Base-by-base conservation (phyloP, 2,797 vertebrate species). In the Carapus acus region DNA sequence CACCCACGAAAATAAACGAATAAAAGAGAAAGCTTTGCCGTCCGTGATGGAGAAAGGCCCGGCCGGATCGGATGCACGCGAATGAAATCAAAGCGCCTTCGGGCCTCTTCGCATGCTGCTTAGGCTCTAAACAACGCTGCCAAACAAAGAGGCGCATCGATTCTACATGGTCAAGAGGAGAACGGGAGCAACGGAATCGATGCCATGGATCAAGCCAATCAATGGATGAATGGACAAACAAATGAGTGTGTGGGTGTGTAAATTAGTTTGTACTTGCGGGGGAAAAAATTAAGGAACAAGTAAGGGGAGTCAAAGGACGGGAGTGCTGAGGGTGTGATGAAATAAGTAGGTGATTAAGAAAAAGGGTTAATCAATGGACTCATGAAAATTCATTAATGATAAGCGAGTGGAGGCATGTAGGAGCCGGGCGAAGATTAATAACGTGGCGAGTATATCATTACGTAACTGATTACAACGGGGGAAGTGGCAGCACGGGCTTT, bases 191-290 rank as follows among this genome's bases (percentile, higher is more conserved):
- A 6, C 5, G 31, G 70, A n/a, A 77, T 84, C 80, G 73, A 81
- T 74, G 18, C 6, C 66, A 41, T 0, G 1, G 57, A 78, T 80
- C 76, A 34, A 83, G 69, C 12, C 19, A 45, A 67, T 78, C 67
- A 59, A 67, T 74, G 45, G 61, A 72, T 20, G 65, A 79, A 81
- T 70, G 61, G 65, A 80, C 68, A 78, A 74, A 79, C 74, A 71
- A 81, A 82, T 51, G 56, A 78, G 67, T 51, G 65, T 57, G 73
- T 60, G 41, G 54, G 68, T 61, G 71, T 69, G 66, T 57, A 36
- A 78, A 83, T 82, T 58, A 75, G 64, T 54, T 37, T 15, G 14
- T 44, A 59, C 7, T 24, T 62, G 69, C 13, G 36, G 42, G 45
- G 58, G 62, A 58, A 68, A 74, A 68, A n/a, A n/a, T n/a, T 43